phyloP scores from a whole-genome alignment of 2,797 vertebrate species.

The Squalus acanthias region DNA sequence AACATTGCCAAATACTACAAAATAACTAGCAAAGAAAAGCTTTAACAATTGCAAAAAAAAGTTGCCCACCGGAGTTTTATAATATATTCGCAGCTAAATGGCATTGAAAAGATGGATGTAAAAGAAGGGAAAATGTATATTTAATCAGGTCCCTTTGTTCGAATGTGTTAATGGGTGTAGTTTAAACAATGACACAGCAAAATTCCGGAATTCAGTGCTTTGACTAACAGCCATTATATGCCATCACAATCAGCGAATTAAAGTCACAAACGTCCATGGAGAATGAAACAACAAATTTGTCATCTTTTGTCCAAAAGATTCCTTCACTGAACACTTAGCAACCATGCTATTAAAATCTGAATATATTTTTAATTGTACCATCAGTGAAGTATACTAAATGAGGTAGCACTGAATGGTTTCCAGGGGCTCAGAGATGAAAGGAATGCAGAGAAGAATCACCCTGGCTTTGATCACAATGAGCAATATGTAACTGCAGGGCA shows the following conservation, averaged over 20 bases:
- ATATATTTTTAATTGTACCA: constrained; percentile 65
- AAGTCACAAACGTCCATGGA: constrained; percentile 56
- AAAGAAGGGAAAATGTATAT: background rate
- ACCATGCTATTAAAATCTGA: constrained; percentile 64
- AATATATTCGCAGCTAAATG: background rate
- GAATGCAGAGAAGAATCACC: constrained; percentile 49
- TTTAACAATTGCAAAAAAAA: background rate
- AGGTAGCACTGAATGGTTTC: constrained; percentile 66
- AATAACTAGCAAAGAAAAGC: background rate
- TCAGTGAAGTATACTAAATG: constrained; percentile 64
- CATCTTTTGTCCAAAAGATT: constrained; percentile 67
- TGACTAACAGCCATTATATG: constrained; percentile 39
- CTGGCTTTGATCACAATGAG: constrained; percentile 20
- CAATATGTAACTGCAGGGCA: constrained; percentile 26
- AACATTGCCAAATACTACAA: background rate
- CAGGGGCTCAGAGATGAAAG: constrained; percentile 60
- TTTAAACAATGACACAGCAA: constrained; percentile 43
- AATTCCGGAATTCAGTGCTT: constrained; percentile 42
- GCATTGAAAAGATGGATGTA: background rate
- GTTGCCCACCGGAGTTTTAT: background rate
- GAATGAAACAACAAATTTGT: constrained; percentile 58
- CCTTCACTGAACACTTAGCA: constrained; percentile 68
- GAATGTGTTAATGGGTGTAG: constrained; percentile 34
- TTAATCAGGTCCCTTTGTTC: constrained; percentile 36
- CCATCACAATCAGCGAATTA: constrained; percentile 45